Evolutionary conservation across 2,888 invertebrate species (phyloP).

Genomic region (Heteromyza rotundicornis): DNA sequence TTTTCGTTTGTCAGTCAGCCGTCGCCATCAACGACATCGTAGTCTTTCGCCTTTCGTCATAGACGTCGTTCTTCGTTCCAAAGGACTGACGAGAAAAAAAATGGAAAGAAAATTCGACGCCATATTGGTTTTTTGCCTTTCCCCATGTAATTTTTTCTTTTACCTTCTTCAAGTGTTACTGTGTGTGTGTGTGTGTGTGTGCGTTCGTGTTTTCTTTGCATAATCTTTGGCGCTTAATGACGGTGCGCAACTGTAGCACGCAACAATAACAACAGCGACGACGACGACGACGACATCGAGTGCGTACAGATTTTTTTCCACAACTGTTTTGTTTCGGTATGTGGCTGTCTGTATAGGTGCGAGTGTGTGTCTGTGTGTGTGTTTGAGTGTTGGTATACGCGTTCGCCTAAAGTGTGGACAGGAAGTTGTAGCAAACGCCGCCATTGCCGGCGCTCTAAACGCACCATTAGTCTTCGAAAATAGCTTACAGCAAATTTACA

Average conservation of each 20-base stretch:
- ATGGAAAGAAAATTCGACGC: slow-evolving; percentile 20
- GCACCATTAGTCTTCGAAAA: slow-evolving; percentile 55
- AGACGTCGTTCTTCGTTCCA: not conserved
- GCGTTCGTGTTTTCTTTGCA: slow-evolving; percentile 38
- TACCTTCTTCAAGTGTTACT: not conserved
- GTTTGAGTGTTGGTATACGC: no score
- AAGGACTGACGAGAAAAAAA: no score
- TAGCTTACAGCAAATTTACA: slow-evolving; percentile 54
- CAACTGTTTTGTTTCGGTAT: not conserved
- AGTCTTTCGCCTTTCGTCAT: not conserved
- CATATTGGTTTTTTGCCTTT: slow-evolving; percentile 39
- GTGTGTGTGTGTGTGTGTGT: not conserved
- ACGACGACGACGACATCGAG: slow-evolving; percentile 8
- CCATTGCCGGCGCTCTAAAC: slow-evolving; percentile 35
- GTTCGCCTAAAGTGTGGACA: not conserved
- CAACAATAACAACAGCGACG: slow-evolving; percentile 20
- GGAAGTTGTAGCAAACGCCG: not conserved
- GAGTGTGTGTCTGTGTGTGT: no score
- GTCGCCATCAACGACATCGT: no score
- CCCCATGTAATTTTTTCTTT: not conserved
- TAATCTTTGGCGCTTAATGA: slow-evolving; percentile 48
- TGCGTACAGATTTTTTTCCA: slow-evolving; percentile 38
- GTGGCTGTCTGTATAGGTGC: slow-evolving; percentile 20
- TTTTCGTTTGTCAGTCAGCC: not conserved
- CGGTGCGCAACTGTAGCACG: slow-evolving; percentile 24